A percentile compares a stretch with the other conserved stretches of the same genome.
phyloP scores from a whole-genome alignment of 1,140 invertebrate species.

The Latrodectus geometricus region DNA sequence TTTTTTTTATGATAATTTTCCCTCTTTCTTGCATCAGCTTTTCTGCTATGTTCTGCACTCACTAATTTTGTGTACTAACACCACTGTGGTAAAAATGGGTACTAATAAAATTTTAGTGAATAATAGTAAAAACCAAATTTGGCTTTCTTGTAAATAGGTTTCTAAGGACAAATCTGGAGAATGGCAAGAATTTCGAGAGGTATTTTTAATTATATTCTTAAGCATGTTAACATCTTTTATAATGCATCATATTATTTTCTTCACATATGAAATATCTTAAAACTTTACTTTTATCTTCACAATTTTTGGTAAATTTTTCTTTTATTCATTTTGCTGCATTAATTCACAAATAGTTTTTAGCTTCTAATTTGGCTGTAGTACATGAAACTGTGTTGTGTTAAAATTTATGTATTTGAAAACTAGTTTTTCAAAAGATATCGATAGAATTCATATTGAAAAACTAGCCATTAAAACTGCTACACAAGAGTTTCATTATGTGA shows the following conservation, averaged over 20 bases:
- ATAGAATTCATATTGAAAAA: too few relatives aligned
- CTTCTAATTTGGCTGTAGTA: too few relatives aligned
- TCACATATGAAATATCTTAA: not conserved
- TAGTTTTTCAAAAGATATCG: too few relatives aligned
- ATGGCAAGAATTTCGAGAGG: constrained; percentile 73
- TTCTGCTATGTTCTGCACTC: not conserved
- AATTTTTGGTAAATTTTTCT: constrained; percentile 1
- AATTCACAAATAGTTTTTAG: too few relatives aligned
- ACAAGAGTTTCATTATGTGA: too few relatives aligned
- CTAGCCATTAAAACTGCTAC: too few relatives aligned
- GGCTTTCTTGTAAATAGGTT: constrained; percentile 68
- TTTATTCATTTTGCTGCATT: too few relatives aligned
- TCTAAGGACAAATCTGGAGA: constrained; percentile 71
- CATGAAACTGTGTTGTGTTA: too few relatives aligned
- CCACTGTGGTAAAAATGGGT: not conserved
- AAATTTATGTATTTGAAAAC: too few relatives aligned
- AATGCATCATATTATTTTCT: not conserved
- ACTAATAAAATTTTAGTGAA: constrained; percentile 17
- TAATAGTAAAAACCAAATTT: constrained; percentile 15
- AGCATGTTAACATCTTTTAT: not conserved
- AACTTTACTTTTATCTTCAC: not conserved
- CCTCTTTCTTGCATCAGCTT: not conserved
- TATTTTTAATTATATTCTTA: constrained; percentile 64
- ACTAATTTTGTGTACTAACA: too few relatives aligned
- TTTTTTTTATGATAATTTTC: not conserved